Conservation (phyloP, 2,113 vertebrate genomes). For the Tupaia chinensis region DNA sequence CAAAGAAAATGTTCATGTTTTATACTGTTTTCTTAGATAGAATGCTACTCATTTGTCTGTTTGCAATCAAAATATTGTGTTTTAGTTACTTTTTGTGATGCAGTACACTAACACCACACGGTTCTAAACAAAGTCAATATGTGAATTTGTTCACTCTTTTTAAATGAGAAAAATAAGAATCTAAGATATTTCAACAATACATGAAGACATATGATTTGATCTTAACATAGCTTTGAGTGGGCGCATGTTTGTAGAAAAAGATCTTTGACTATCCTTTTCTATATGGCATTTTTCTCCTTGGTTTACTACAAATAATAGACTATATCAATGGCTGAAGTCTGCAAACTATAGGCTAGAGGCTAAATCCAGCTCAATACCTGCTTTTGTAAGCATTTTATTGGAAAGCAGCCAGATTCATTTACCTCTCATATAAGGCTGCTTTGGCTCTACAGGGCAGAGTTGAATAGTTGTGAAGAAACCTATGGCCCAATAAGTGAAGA, state of each 20-base stretch:
- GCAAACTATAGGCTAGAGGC: not conserved
- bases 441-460: not conserved
- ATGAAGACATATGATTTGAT: not conserved
- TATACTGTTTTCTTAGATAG: slow-evolving; percentile 34
- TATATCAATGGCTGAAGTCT: not conserved
- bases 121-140: slow-evolving; percentile 34
- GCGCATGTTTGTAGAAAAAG: not conserved
- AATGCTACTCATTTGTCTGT: slow-evolving; percentile 17
- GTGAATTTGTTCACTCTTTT: not conserved
- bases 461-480: not conserved
- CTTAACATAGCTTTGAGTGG: not conserved
- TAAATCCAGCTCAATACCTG: not conserved
- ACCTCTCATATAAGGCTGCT: not conserved
- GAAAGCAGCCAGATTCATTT: not conserved
- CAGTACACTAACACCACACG: not conserved
- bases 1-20: not conserved
- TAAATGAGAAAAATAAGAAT: slow-evolving; percentile 20
- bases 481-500: not conserved
- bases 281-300: not conserved
- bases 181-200: not conserved
- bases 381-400: not conserved
- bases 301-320: slow-evolving; percentile 37
- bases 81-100: slow-evolving; percentile 42
- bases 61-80: slow-evolving; percentile 20
- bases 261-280: not conserved